Evolutionary conservation across 2,797 vertebrate species (phyloP).

Genomic region (Anguilla pacifica): DNA sequence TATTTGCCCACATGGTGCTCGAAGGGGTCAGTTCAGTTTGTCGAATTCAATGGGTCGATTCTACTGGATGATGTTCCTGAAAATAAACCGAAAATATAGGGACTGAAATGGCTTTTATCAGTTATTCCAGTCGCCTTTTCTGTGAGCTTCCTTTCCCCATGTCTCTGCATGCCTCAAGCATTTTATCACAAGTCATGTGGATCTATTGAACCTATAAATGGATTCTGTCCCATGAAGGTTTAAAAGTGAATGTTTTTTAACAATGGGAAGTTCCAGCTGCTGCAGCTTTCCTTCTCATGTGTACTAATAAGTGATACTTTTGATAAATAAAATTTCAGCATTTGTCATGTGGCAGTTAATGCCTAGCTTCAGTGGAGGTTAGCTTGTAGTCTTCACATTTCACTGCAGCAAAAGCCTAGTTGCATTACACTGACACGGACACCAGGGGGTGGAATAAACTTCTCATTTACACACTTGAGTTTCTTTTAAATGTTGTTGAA

Average conservation of each 20-base stretch:
- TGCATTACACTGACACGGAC: not conserved
- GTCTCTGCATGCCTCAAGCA: not conserved
- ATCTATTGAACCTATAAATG: not conserved
- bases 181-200: not conserved
- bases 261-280: not conserved
- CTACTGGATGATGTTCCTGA: not conserved
- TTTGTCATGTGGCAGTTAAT: not conserved
- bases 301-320: not conserved
- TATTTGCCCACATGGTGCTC: conserved; percentile 40
- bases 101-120: not conserved
- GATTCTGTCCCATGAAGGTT: not conserved
- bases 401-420: not conserved
- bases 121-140: not conserved
- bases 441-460: conserved; percentile 15
- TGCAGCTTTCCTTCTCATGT: not conserved
- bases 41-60: not conserved
- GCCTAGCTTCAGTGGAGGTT: no score
- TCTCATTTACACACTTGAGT: not conserved
- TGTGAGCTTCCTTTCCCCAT: not conserved
- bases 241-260: not conserved
- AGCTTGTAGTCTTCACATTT: no score
- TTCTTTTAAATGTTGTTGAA: not conserved
- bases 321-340: not conserved
- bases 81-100: not conserved
- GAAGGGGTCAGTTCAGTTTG: not conserved